These are phyloP conservation scores for Pedicia rivosa DNA, from an alignment of 2,888 invertebrate genomes.

Conservation along the genomic window DNA sequence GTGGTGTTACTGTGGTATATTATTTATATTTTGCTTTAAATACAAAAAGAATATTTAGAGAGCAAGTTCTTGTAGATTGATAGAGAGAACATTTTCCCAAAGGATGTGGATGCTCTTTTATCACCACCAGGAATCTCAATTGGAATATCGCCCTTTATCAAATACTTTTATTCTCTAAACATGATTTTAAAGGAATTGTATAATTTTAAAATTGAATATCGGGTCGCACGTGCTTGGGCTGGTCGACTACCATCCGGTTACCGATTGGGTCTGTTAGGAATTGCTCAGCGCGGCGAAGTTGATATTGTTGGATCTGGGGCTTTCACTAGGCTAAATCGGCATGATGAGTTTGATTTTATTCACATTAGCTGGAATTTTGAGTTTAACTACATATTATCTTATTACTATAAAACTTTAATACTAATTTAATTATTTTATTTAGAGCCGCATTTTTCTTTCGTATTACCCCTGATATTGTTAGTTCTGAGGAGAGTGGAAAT, in stretches of 20 bases:
- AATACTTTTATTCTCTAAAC: constrained; percentile 22
- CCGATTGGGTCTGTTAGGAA: constrained; percentile 24
- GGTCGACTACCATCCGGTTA: constrained; percentile 21
- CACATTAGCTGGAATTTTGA: constrained; percentile 27
- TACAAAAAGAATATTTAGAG: neutral
- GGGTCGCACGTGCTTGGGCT: constrained; percentile 26
- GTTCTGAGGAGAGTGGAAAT: constrained; percentile 18
- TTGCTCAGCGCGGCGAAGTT: constrained; percentile 23
- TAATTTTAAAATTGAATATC: constrained; percentile 24
- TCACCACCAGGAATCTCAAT: constrained; percentile 16
- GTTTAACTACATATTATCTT: neutral
- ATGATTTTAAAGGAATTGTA: constrained; percentile 19
- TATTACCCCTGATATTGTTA: constrained; percentile 21
- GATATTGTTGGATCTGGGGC: constrained; percentile 25
- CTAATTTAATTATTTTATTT: neutral
- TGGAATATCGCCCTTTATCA: constrained; percentile 23
- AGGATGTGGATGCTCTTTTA: constrained; percentile 18
- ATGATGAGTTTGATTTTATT: constrained; percentile 24
- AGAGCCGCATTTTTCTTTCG: constrained; percentile 22
- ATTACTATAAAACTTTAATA: neutral
- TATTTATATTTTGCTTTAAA: neutral
- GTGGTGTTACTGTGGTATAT: constrained; percentile 24
- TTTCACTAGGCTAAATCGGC: constrained; percentile 24
- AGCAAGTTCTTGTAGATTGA: constrained; percentile 20
- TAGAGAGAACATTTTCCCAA: constrained; percentile 20